Evolutionary conservation across 2,888 invertebrate species (phyloP).

Genomic region (Yponomeuta sedellus): DNA sequence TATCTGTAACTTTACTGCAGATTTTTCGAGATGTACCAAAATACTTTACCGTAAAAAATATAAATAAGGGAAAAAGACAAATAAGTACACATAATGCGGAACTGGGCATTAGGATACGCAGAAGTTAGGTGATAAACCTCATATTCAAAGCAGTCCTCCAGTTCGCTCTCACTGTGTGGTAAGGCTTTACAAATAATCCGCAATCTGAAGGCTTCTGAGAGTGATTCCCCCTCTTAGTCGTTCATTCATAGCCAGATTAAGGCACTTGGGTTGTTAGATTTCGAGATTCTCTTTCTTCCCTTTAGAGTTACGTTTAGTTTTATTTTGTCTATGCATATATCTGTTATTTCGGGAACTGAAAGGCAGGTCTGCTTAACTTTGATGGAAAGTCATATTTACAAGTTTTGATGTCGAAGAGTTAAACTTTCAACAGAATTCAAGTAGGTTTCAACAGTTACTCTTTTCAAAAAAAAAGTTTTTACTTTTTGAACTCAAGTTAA

Average conservation of each 20-base stretch:
- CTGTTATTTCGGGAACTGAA: not conserved
- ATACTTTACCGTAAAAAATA: no score
- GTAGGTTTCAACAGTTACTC: no score
- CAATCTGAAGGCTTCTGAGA: constrained; percentile 32
- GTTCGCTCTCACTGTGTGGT: not conserved
- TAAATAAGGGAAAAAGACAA: no score
- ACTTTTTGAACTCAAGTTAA: no score
- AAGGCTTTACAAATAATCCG: constrained; percentile 31
- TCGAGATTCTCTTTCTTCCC: not conserved
- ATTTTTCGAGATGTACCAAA: no score
- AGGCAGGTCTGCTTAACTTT: not conserved
- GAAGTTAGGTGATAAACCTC: not conserved
- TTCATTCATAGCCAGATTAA: constrained; percentile 4
- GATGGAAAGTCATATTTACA: no score
- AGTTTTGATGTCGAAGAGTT: no score
- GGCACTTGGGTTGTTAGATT: not conserved
- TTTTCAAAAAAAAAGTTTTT: no score
- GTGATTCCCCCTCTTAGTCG: constrained; percentile 26
- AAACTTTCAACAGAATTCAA: no score
- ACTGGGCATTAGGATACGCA: not conserved
- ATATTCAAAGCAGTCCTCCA: not conserved
- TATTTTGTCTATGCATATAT: not conserved
- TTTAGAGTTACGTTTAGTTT: not conserved
- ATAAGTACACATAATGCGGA: no score
- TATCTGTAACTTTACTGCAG: no score